These are phyloP conservation scores for Saccostrea glomerata DNA, from an alignment of 1,140 invertebrate species.

Conservation along the genomic window DNA sequence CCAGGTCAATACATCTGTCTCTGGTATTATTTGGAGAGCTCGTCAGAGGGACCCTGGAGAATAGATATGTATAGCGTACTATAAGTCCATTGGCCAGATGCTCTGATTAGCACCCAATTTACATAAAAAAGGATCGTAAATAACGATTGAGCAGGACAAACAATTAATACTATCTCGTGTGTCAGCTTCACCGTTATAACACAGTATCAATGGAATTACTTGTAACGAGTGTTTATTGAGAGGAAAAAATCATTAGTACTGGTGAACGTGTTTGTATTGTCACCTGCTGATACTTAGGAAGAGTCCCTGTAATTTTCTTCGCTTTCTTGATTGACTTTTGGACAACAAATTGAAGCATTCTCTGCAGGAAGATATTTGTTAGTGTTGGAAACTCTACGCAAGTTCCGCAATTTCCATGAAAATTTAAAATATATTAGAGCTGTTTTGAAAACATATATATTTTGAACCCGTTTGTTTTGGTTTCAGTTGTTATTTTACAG, in stretches of 20 bases:
- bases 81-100: conserved; percentile 14
- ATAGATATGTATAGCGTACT: not conserved
- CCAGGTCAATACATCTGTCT: not conserved
- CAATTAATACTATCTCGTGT: conserved; percentile 3
- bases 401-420: not conserved
- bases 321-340: conserved; percentile 18
- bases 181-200: not conserved
- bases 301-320: not conserved
- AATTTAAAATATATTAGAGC: not conserved
- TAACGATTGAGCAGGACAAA: conserved; percentile 20
- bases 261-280: conserved; percentile 17
- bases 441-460: not conserved
- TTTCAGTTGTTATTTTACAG: not conserved
- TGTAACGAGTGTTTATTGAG: conserved; percentile 14
- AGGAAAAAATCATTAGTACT: conserved; percentile 12
- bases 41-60: not conserved
- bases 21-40: not conserved
- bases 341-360: not conserved
- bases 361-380: not conserved
- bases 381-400: not conserved
- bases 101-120: conserved; percentile 17
- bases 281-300: conserved; percentile 9
- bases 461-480: not conserved
- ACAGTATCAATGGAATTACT: conserved; percentile 20
- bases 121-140: conserved; percentile 21